These are phyloP conservation scores for Thomomys bottae DNA, from an alignment of 2,113 vertebrate genomes.

Conservation along the genomic window DNA sequence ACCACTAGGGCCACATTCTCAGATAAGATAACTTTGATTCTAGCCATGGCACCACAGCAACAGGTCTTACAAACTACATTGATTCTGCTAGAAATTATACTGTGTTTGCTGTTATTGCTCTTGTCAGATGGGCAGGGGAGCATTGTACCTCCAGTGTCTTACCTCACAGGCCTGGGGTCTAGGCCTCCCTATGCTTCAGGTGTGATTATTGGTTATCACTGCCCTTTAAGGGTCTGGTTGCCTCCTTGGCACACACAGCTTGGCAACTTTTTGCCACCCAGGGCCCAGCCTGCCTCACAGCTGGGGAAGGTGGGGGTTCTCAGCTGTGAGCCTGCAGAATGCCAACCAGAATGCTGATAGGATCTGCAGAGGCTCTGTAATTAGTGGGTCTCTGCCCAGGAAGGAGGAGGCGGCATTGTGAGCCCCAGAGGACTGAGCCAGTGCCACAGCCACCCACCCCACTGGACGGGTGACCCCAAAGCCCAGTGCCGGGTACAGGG, in stretches of 20 bases:
- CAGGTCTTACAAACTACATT: too few relatives aligned
- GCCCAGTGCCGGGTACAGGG: not conserved
- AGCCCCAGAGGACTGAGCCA: not conserved
- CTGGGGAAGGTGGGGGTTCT: not conserved
- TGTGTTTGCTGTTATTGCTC: not conserved
- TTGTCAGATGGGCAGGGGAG: not conserved
- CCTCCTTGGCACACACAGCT: too few relatives aligned
- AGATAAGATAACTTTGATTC: not conserved
- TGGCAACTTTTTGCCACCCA: too few relatives aligned
- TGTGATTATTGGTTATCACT: not conserved
- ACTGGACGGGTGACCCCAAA: not conserved
- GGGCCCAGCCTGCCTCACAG: too few relatives aligned
- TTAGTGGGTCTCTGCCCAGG: constrained; percentile 45
- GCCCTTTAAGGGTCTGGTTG: not conserved
- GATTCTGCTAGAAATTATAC: not conserved
- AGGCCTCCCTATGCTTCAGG: not conserved
- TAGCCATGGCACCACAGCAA: not conserved
- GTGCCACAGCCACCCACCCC: not conserved
- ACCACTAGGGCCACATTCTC: too few relatives aligned
- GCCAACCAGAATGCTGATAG: not conserved
- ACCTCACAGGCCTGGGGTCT: not conserved
- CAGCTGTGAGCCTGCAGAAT: not conserved
- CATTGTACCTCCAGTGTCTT: not conserved
- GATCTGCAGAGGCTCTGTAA: constrained; percentile 33
- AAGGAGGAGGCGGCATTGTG: constrained; percentile 45